phyloP scores from a whole-genome alignment of 2,113 vertebrate species.

The Alectura lathami region DNA sequence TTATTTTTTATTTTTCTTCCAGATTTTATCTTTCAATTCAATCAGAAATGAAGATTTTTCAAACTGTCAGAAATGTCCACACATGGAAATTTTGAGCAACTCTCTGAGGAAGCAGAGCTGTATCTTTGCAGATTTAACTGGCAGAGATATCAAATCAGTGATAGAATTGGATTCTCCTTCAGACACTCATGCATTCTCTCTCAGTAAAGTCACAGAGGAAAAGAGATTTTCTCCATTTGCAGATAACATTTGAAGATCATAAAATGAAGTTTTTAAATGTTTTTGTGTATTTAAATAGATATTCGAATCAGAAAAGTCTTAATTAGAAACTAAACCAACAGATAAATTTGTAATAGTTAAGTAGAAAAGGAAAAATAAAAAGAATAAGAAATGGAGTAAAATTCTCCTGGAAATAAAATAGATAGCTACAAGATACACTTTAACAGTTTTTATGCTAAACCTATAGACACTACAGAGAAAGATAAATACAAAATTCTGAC shows the following conservation, averaged over 20 bases:
- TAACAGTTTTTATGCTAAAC: not conserved
- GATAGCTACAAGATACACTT: not conserved
- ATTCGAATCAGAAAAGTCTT: not conserved
- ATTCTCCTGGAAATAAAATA: not conserved
- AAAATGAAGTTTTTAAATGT: not conserved
- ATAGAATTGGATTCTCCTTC: not conserved
- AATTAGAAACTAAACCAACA: no score
- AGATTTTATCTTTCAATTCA: not conserved
- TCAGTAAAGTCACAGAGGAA: not conserved
- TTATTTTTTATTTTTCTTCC: accelerated
- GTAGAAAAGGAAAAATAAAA: not conserved
- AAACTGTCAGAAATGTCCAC: not conserved
- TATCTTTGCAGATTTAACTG: not conserved
- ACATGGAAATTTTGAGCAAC: not conserved
- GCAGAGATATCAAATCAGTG: not conserved
- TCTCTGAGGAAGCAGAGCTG: not conserved
- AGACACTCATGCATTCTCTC: not conserved
- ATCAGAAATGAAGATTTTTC: not conserved
- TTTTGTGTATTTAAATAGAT: not conserved
- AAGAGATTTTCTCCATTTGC: not conserved
- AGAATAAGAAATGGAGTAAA: not conserved
- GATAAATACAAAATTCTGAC: not conserved
- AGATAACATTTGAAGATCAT: not conserved
- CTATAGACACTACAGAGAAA: not conserved
- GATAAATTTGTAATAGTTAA: not conserved